Conservation (phyloP, 2,113 vertebrate species). For the Fulmarus glacialis region DNA sequence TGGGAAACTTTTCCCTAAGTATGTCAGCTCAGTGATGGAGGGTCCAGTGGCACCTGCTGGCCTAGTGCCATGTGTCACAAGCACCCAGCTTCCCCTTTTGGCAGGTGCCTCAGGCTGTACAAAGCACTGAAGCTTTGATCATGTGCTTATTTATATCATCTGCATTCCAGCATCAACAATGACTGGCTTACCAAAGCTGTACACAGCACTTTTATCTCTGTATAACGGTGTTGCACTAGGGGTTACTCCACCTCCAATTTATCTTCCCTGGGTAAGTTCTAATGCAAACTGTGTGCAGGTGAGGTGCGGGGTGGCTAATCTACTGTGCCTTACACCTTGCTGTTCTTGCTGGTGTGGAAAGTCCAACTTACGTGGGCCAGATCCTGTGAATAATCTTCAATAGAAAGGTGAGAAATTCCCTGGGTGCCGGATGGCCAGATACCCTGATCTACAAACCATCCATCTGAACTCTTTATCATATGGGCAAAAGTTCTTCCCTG, state of each 20-base stretch:
- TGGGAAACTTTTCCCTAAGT: not conserved
- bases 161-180: rapidly evolving
- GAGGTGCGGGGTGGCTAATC: not conserved
- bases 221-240: not conserved
- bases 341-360: not conserved
- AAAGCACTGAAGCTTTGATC: not conserved
- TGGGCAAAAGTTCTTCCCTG: not conserved
- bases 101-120: not conserved
- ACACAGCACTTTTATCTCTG: not conserved
- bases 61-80: not conserved
- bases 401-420: not conserved
- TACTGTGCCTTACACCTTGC: not conserved
- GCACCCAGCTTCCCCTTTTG: not conserved
- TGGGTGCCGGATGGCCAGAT: not conserved
- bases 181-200: not conserved
- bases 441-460: not conserved
- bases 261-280: not conserved
- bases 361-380: not conserved
- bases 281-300: not conserved
- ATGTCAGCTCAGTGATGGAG: not conserved
- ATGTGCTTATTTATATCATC: not conserved
- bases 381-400: not conserved
- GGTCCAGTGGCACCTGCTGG: not conserved
- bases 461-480: not conserved
- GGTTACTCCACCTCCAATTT: not conserved